Conservation (phyloP, 1,140 invertebrate species). For the Aphidius ervi region DNA sequence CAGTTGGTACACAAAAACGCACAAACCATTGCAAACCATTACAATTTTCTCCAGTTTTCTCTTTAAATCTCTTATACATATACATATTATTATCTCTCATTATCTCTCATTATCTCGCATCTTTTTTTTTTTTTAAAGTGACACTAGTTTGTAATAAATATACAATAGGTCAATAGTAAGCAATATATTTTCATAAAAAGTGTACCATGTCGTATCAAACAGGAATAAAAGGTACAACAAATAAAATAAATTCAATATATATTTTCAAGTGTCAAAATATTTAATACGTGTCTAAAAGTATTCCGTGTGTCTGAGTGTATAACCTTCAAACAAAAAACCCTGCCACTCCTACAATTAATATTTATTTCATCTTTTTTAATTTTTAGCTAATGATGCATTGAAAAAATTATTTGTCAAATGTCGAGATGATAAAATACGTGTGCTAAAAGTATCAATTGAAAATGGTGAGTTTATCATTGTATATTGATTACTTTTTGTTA, state of each 20-base stretch:
- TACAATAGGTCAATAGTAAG: too few relatives aligned
- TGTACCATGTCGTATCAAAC: slow-evolving; percentile 72
- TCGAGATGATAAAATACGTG: slow-evolving; percentile 72
- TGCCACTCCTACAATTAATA: slow-evolving; percentile 16
- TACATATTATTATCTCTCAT: too few relatives aligned
- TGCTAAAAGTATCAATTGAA: slow-evolving; percentile 80
- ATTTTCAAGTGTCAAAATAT: slow-evolving; percentile 1
- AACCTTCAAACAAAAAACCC: slow-evolving; percentile 43
- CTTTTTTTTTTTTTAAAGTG: too few relatives aligned
- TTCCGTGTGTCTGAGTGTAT: slow-evolving; percentile 28
- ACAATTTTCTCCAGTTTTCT: too few relatives aligned
- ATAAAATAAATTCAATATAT: slow-evolving; percentile 15
- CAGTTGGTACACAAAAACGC: too few relatives aligned
- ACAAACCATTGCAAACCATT: too few relatives aligned
- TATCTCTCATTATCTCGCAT: too few relatives aligned
- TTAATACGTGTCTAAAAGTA: slow-evolving; percentile 6
- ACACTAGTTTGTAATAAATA: too few relatives aligned
- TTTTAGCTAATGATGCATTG: slow-evolving; percentile 73
- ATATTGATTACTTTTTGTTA: neutral
- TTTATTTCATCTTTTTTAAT: slow-evolving; percentile 23
- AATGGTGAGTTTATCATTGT: slow-evolving; percentile 62
- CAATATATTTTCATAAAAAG: too few relatives aligned
- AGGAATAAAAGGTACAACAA: slow-evolving; percentile 63
- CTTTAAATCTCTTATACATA: too few relatives aligned
- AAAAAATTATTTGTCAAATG: slow-evolving; percentile 79